A percentile compares a stretch with the other conserved stretches of the same genome.
phyloP scores from a whole-genome alignment of 1,140 invertebrate species.

The Drosophila lini region DNA sequence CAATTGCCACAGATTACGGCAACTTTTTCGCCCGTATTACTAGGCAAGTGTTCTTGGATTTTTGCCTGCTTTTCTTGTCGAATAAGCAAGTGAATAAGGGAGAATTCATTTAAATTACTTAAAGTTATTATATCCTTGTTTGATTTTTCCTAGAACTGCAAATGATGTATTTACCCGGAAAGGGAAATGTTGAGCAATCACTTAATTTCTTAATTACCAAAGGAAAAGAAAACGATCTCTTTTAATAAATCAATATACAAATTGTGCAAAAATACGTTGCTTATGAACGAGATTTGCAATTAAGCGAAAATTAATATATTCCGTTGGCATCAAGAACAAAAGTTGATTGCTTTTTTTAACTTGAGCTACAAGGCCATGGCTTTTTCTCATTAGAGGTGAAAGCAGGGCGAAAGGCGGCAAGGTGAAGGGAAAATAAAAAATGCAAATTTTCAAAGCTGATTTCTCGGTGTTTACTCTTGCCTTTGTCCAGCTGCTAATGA shows the following conservation, averaged over 20 bases:
- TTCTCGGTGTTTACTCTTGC: slow-evolving; percentile 39
- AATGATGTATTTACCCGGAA: background rate
- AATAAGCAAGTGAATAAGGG: background rate
- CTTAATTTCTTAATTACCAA: background rate
- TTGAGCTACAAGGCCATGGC: slow-evolving; percentile 1
- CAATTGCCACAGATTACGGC: slow-evolving; percentile 4
- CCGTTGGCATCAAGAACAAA: slow-evolving; percentile 13
- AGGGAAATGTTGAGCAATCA: background rate
- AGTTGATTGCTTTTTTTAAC: slow-evolving; percentile 16
- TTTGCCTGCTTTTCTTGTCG: background rate
- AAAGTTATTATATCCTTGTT: background rate
- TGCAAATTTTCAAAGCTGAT: slow-evolving; percentile 63
- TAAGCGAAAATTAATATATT: background rate
- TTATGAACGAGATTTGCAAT: background rate
- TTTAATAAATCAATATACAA: background rate
- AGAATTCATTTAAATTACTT: background rate
- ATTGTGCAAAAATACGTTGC: background rate
- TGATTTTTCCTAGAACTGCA: background rate
- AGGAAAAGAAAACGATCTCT: background rate
- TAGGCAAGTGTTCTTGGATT: background rate
- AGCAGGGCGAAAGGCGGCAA: background rate
- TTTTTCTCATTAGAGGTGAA: slow-evolving; percentile 22
- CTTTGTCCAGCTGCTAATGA: slow-evolving; percentile 29
- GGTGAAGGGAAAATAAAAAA: slow-evolving; percentile 24
- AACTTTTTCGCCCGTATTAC: background rate